Evolutionary conservation across 2,797 vertebrate genomes (phyloP).

Genomic region (Apogon hyalosoma): DNA sequence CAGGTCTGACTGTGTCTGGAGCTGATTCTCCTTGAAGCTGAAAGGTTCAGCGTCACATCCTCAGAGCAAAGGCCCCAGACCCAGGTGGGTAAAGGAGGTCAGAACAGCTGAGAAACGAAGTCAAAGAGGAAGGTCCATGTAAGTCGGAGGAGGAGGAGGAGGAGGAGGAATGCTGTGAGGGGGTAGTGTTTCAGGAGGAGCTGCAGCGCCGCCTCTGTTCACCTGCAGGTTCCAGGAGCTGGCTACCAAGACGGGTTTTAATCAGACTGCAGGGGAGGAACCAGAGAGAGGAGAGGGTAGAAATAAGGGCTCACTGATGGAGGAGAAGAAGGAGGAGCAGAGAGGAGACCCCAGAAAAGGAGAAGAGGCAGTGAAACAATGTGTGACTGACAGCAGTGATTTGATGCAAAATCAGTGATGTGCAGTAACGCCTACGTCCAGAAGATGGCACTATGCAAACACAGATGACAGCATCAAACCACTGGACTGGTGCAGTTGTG

Average conservation of each 20-base stretch:
- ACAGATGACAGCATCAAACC: slow-evolving; percentile 21
- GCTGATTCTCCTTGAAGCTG: slow-evolving; percentile 24
- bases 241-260: slow-evolving; percentile 92
- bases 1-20: background rate
- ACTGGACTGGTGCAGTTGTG: background rate
- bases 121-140: slow-evolving; percentile 64
- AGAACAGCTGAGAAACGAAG: slow-evolving; percentile 51
- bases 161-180: slow-evolving; percentile 67
- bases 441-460: slow-evolving; percentile 66
- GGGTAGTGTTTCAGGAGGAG: slow-evolving; percentile 88
- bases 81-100: slow-evolving; percentile 31
- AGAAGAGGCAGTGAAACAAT: background rate
- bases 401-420: too few relatives aligned
- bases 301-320: slow-evolving; percentile 66
- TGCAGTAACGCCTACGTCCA: slow-evolving; percentile 52
- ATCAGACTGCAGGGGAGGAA: slow-evolving; percentile 93
- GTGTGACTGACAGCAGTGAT: background rate
- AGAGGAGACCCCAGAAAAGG: slow-evolving; percentile 30
- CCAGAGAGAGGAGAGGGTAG: slow-evolving; percentile 83
- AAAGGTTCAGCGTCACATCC: slow-evolving; percentile 37
- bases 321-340: slow-evolving; percentile 15
- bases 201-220: slow-evolving; percentile 90
- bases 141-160: slow-evolving; percentile 71
- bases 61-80: slow-evolving; percentile 36
- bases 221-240: slow-evolving; percentile 88